Percentiles rank a stretch among this genome's conserved stretches.
Conservation (phyloP, 2,888 invertebrate species). For the Aethes cnicana region DNA sequence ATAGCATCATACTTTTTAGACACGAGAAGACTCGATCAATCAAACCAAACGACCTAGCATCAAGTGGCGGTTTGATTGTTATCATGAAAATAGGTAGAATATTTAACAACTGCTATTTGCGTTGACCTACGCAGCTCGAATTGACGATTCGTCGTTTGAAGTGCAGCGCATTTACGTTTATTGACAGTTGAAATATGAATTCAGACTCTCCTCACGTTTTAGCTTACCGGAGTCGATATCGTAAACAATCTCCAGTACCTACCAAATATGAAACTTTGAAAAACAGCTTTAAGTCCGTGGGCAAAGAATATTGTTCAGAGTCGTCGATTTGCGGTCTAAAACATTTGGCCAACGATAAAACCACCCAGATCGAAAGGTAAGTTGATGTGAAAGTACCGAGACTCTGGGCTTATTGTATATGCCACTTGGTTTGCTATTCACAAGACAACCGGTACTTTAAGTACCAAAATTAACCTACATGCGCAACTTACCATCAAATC, state of each 20-base stretch:
- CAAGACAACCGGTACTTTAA: too few relatives aligned
- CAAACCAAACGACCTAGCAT: slow-evolving; percentile 63
- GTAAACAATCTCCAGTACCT: slow-evolving; percentile 39
- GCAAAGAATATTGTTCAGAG: slow-evolving; percentile 70
- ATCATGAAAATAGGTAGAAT: slow-evolving; percentile 69
- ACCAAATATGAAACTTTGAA: slow-evolving; percentile 43
- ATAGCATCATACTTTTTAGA: too few relatives aligned
- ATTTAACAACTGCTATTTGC: slow-evolving; percentile 59
- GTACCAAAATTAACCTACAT: too few relatives aligned
- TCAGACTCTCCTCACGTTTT: slow-evolving; percentile 35
- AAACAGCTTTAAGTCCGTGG: slow-evolving; percentile 57
- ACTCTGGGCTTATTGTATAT: too few relatives aligned
- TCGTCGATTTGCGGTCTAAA: slow-evolving; percentile 76
- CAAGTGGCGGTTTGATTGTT: slow-evolving; percentile 53
- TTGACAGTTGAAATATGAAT: slow-evolving; percentile 16
- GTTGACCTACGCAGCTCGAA: slow-evolving; percentile 34
- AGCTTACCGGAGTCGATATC: slow-evolving; percentile 39
- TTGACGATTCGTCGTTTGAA: slow-evolving; percentile 24
- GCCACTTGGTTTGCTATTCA: too few relatives aligned
- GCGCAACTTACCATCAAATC: too few relatives aligned
- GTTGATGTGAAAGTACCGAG: slow-evolving; percentile 41
- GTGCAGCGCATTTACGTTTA: slow-evolving; percentile 9
- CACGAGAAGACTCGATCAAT: slow-evolving; percentile 64
- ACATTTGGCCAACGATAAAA: slow-evolving; percentile 65
- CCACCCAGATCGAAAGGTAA: slow-evolving; percentile 68